These are phyloP conservation scores for Muscicapa striata DNA, from an alignment of 2,797 vertebrate species.

Conservation along the genomic window DNA sequence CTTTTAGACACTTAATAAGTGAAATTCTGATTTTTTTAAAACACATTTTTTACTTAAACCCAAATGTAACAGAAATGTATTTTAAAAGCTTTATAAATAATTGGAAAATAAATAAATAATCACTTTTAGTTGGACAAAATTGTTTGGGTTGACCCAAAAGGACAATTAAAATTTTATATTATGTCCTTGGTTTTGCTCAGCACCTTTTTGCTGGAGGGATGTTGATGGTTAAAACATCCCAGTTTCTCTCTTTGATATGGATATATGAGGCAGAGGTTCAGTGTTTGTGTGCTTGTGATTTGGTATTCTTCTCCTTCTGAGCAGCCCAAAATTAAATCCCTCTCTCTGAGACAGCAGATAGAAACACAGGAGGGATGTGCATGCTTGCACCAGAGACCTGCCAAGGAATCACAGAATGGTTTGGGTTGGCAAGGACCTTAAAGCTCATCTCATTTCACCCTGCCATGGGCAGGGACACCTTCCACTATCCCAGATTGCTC, in stretches of 20 bases:
- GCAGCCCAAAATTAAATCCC: neutral
- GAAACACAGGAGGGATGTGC: neutral
- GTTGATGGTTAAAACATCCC: neutral
- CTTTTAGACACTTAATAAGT: neutral
- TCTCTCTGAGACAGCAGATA: neutral
- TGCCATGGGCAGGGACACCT: neutral
- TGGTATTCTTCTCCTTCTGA: neutral
- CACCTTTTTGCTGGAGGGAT: neutral
- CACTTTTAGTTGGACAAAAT: neutral
- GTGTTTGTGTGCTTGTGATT: neutral
- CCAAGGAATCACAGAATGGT: neutral
- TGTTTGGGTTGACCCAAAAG: neutral
- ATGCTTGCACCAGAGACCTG: neutral
- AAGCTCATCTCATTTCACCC: neutral
- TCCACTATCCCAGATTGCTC: accelerated
- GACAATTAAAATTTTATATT: neutral
- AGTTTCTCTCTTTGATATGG: accelerated
- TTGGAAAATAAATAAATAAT: neutral
- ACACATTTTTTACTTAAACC: neutral
- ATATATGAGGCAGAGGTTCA: neutral
- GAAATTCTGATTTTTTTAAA: neutral
- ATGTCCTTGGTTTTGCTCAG: neutral
- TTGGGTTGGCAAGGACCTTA: neutral
- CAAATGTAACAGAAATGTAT: neutral
- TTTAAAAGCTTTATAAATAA: neutral